These are phyloP conservation scores for Ormyrus rosae DNA, from an alignment of 2,888 invertebrate genomes.

Conservation along the genomic window DNA sequence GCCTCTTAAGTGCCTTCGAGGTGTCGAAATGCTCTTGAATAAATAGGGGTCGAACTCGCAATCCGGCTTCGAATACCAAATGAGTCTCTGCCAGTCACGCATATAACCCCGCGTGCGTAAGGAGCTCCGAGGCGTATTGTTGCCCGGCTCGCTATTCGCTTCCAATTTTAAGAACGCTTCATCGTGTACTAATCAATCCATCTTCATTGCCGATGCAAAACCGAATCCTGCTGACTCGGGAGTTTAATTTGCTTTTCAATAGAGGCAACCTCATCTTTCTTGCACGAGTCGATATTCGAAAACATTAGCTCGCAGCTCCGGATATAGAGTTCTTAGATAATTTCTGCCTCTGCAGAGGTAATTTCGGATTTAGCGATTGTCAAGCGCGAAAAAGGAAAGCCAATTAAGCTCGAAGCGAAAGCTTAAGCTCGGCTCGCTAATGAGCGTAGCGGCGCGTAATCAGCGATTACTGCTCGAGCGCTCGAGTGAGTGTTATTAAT, in stretches of 20 bases:
- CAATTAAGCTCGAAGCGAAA: constrained; percentile 23
- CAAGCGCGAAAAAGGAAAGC: constrained; percentile 5
- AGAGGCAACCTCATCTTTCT: too few relatives aligned
- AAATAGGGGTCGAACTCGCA: constrained; percentile 66
- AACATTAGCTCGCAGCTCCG: too few relatives aligned
- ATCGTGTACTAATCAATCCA: too few relatives aligned
- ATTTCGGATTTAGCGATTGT: neutral
- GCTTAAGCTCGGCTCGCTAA: constrained; percentile 20
- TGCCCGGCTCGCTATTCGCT: too few relatives aligned
- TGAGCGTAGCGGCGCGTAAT: constrained; percentile 25
- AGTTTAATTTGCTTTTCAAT: too few relatives aligned
- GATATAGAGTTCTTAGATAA: too few relatives aligned
- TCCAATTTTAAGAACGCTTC: too few relatives aligned
- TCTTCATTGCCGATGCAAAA: too few relatives aligned
- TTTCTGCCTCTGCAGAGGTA: neutral
- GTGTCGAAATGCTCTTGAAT: constrained; percentile 71
- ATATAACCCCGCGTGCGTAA: constrained; percentile 57
- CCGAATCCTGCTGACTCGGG: too few relatives aligned
- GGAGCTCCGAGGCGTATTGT: constrained; percentile 33
- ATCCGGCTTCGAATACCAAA: constrained; percentile 66
- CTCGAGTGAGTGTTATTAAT: constrained; percentile 35
- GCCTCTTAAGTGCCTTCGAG: constrained; percentile 68
- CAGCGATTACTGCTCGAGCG: neutral
- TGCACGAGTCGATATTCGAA: too few relatives aligned
- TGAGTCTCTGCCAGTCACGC: constrained; percentile 58